Percentiles rank a stretch among this genome's conserved stretches.
Conservation (phyloP, 1,140 invertebrate species). For the Parasteatoda tepidariorum region DNA sequence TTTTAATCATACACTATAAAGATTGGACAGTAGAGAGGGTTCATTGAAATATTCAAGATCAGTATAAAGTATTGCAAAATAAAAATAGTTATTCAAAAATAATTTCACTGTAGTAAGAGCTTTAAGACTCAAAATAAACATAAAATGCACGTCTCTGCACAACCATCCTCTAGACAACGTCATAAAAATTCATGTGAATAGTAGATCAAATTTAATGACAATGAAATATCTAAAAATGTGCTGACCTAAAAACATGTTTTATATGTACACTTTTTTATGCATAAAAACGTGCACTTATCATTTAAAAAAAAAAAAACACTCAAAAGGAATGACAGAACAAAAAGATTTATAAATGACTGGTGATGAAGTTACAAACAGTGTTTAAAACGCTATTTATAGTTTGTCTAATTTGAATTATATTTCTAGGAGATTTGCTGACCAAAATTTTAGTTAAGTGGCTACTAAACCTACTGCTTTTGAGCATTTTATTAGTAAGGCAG, state of each 20-base stretch:
- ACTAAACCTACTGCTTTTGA: conserved; percentile 45
- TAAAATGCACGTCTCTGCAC: no score
- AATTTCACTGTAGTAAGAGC: no score
- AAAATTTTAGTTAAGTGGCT: not conserved
- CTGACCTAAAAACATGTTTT: conserved; percentile 25
- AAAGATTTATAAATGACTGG: conserved; percentile 29
- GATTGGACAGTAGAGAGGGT: no score
- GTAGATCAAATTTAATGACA: not conserved
- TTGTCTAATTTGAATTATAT: conserved; percentile 16
- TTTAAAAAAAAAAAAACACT: conserved; percentile 9
- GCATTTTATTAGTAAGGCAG: conserved; percentile 54
- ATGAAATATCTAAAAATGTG: conserved; percentile 6
- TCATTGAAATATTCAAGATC: no score
- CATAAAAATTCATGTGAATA: not conserved
- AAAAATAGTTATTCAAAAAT: no score
- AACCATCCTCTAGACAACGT: no score
- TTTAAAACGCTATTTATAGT: conserved; percentile 47
- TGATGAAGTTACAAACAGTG: conserved; percentile 53
- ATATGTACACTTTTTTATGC: not conserved
- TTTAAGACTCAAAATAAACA: no score
- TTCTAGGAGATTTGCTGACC: conserved; percentile 18
- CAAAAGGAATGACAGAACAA: conserved; percentile 4
- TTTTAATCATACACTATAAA: no score
- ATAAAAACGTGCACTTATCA: conserved; percentile 35
- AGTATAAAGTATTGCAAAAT: no score